Conservation (phyloP, 2,797 vertebrate species). For the Cyprinodon diabolis region DNA sequence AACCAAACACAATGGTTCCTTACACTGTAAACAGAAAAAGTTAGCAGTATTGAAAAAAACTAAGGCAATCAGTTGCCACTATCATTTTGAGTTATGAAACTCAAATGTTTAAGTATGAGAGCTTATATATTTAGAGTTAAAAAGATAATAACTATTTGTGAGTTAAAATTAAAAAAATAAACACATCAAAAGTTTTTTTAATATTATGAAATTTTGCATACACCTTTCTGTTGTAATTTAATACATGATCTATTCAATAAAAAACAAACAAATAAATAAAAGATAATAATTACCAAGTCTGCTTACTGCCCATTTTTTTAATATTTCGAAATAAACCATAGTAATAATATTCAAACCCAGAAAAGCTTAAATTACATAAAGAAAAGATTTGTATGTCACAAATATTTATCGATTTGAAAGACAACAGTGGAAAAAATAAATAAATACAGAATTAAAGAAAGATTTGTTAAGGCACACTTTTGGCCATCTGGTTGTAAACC, state of each 20-base stretch:
- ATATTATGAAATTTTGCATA: no score
- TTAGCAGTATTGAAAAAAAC: no score
- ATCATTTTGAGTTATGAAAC: no score
- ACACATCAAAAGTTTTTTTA: not conserved
- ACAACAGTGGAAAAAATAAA: not conserved
- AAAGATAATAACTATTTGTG: no score
- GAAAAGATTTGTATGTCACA: not conserved
- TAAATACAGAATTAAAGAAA: constrained; percentile 2
- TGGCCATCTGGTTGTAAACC: not conserved
- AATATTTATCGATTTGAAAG: not conserved
- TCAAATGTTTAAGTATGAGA: no score
- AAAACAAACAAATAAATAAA: not conserved
- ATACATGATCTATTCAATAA: not conserved
- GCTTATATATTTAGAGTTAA: no score
- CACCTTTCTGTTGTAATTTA: not conserved
- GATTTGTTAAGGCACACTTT: not conserved
- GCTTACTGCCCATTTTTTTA: no score
- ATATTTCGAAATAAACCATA: no score
- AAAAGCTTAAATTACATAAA: not conserved
- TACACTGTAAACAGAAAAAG: no score
- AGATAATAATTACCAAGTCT: no score
- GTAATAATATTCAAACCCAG: constrained; percentile 1
- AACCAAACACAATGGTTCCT: constrained; percentile 37
- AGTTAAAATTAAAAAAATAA: no score
- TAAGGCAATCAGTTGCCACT: no score